Evolutionary conservation across 1,140 invertebrate species (phyloP).

Genomic region (Eumeta japonica): DNA sequence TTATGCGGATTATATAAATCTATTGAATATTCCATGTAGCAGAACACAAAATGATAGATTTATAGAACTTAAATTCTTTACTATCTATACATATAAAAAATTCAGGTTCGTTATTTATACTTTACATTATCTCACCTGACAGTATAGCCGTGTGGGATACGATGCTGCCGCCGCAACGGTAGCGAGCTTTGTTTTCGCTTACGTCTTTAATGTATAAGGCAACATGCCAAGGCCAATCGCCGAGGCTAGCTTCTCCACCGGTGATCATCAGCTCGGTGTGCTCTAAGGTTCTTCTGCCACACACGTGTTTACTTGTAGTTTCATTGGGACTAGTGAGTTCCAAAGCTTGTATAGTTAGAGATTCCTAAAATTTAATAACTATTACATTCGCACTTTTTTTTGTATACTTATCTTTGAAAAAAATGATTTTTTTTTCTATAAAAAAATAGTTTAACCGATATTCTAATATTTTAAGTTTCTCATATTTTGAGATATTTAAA

Average conservation of each 20-base stretch:
- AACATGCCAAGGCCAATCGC: conserved; percentile 89
- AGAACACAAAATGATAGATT: too few species aligned
- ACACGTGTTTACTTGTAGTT: conserved; percentile 23
- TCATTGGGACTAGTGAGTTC: conserved; percentile 18
- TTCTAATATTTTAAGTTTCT: neutral
- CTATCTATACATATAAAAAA: too few species aligned
- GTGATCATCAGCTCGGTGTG: conserved; percentile 38
- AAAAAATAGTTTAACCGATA: neutral
- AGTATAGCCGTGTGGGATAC: conserved; percentile 41
- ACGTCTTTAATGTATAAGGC: conserved; percentile 76
- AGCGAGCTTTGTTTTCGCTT: conserved; percentile 17
- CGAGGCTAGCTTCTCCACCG: conserved; percentile 51
- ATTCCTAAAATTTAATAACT: conserved; percentile 14
- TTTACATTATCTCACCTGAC: too few species aligned
- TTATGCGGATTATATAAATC: too few species aligned
- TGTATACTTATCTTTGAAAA: neutral
- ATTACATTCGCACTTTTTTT: too few species aligned
- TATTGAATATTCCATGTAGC: too few species aligned
- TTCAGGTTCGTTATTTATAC: too few species aligned
- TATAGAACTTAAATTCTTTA: too few species aligned
- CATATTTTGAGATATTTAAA: neutral
- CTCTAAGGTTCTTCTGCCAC: conserved; percentile 34
- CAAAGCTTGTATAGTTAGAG: conserved; percentile 24
- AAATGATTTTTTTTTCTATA: neutral
- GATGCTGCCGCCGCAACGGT: conserved; percentile 49